A percentile compares a stretch with the other conserved stretches of the same genome.
Conservation (phyloP, 2,797 vertebrate species). For the Pangasius mekongensis region DNA sequence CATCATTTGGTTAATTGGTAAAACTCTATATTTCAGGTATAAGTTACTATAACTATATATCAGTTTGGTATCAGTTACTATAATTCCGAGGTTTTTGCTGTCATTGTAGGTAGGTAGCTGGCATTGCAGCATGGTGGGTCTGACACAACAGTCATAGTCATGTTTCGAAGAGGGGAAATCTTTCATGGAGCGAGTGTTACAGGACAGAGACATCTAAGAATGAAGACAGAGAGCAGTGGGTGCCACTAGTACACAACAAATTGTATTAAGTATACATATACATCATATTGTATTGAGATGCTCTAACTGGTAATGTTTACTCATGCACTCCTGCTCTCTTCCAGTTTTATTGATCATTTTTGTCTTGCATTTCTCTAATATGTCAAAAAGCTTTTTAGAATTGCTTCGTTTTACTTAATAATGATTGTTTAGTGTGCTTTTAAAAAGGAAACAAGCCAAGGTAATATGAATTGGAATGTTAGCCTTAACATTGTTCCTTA, state of each 20-base stretch:
- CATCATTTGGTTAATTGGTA: constrained; percentile 63
- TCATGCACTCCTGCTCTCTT: constrained; percentile 31
- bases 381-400: neutral
- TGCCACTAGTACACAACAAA: constrained; percentile 46
- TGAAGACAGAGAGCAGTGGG: constrained; percentile 54
- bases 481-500: constrained; percentile 28
- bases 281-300: constrained; percentile 32
- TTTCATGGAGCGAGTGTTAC: neutral
- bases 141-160: constrained; percentile 76
- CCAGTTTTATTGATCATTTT: neutral
- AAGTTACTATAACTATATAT: neutral
- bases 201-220: constrained; percentile 40
- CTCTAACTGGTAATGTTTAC: constrained; percentile 27
- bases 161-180: constrained; percentile 17
- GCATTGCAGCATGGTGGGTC: constrained; percentile 75
- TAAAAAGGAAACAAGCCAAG: constrained; percentile 19
- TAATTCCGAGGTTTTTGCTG: constrained; percentile 14
- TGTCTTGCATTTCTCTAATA: neutral
- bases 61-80: neutral
- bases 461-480: constrained; percentile 22
- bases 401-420: constrained; percentile 22
- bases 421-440: constrained; percentile 30
- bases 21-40: neutral
- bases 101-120: neutral
- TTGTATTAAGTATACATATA: too few relatives aligned